These are phyloP conservation scores for Neria commutata DNA, from an alignment of 2,888 invertebrate genomes.

Conservation along the genomic window DNA sequence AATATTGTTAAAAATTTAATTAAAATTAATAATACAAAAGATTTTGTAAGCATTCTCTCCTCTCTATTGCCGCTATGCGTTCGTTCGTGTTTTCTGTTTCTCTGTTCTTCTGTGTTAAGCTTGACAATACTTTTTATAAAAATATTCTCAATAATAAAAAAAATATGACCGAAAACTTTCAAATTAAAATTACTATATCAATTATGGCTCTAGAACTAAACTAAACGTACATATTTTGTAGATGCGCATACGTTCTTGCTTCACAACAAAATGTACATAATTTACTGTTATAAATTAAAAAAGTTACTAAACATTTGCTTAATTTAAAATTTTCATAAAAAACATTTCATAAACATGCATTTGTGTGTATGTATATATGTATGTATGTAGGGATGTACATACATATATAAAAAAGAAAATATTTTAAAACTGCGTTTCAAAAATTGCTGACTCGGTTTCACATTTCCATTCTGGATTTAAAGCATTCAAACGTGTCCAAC, in stretches of 20 bases:
- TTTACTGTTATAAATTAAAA: not conserved
- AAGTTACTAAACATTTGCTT: not conserved
- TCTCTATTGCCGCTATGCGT: too few species aligned
- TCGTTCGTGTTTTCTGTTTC: not conserved
- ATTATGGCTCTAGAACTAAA: not conserved
- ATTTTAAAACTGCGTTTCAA: constrained; percentile 1
- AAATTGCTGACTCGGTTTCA: constrained; percentile 8
- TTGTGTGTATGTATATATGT: constrained; percentile 2
- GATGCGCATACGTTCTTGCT: not conserved
- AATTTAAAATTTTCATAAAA: not conserved
- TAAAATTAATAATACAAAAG: constrained; percentile 24
- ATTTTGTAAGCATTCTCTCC: too few species aligned
- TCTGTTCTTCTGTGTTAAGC: not conserved
- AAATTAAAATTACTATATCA: not conserved
- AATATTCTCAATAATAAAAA: constrained; percentile 5
- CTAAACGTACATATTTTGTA: not conserved
- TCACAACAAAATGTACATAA: not conserved
- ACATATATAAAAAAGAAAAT: constrained; percentile 13
- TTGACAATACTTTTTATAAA: constrained; percentile 20
- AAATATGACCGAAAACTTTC: not conserved
- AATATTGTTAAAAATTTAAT: not conserved
- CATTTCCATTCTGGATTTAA: constrained; percentile 3
- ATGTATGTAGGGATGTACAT: constrained; percentile 35
- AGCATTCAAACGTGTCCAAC: not conserved
- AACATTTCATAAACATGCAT: not conserved